phyloP scores from a whole-genome alignment of 2,888 invertebrate genomes.

The Nipponacmea schrenckii region DNA sequence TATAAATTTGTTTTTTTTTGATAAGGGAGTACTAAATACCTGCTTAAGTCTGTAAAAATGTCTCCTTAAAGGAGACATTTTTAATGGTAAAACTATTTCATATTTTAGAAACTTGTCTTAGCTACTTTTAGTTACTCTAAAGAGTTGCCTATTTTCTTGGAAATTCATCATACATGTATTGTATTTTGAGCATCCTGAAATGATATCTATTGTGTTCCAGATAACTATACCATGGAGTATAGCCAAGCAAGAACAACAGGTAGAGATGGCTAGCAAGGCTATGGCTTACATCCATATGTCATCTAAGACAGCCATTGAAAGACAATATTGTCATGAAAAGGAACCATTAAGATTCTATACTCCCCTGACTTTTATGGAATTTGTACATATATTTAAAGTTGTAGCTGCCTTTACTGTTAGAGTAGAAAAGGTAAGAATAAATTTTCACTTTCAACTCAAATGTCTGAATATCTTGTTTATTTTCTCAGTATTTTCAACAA shows the following conservation, averaged over 20 bases:
- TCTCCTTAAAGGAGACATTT: too few relatives aligned
- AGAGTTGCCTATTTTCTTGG: too few relatives aligned
- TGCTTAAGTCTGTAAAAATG: too few relatives aligned
- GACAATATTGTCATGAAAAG: conserved; percentile 60
- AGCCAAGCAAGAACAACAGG: conserved; percentile 48
- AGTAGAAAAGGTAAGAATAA: conserved; percentile 54
- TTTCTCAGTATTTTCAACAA: too few relatives aligned
- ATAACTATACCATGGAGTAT: conserved; percentile 59
- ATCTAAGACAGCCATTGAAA: conserved; percentile 53
- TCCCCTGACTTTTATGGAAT: conserved; percentile 63
- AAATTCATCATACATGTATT: neutral
- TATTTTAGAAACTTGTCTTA: too few relatives aligned
- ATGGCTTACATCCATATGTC: conserved; percentile 65
- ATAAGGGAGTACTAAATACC: too few relatives aligned
- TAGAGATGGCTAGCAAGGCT: conserved; percentile 53
- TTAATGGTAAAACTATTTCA: too few relatives aligned
- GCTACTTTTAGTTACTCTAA: too few relatives aligned
- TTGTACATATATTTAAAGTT: conserved; percentile 62
- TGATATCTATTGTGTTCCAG: conserved; percentile 32
- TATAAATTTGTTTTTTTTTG: too few relatives aligned
- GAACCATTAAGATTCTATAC: conserved; percentile 58
- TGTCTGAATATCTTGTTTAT: too few relatives aligned
- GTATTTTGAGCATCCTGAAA: too few relatives aligned
- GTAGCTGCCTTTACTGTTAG: conserved; percentile 56
- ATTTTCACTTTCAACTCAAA: neutral